Conservation (phyloP, 2,888 invertebrate species). For the Anoplius nigerrimus region DNA sequence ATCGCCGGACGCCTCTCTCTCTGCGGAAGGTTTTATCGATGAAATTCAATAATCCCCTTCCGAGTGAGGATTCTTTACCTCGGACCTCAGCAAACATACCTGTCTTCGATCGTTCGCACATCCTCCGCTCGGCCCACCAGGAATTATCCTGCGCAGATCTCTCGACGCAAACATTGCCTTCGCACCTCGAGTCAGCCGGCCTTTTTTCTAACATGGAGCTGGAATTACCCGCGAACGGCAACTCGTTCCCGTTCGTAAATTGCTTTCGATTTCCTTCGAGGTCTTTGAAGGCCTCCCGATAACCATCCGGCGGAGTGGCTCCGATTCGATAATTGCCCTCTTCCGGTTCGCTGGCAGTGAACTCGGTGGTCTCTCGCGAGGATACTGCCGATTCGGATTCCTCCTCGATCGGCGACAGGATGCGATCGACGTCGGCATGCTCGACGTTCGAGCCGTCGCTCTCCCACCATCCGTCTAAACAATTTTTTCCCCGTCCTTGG, state of each 20-base stretch:
- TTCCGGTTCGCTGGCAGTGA: slow-evolving; percentile 21
- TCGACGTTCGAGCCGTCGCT: slow-evolving; percentile 18
- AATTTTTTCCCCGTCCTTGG: background rate
- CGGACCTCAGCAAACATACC: background rate
- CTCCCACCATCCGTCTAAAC: slow-evolving; percentile 7
- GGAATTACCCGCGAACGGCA: background rate
- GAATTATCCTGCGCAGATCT: too few relatives aligned
- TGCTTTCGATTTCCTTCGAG: slow-evolving; percentile 20
- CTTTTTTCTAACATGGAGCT: too few relatives aligned
- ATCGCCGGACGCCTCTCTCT: slow-evolving; percentile 49
- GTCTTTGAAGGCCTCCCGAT: slow-evolving; percentile 25
- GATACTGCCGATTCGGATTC: slow-evolving; percentile 43
- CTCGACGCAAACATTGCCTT: too few relatives aligned
- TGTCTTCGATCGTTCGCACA: slow-evolving; percentile 5
- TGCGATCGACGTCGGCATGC: slow-evolving; percentile 28
- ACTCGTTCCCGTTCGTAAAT: background rate
- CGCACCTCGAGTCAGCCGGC: too few relatives aligned
- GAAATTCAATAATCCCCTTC: too few relatives aligned
- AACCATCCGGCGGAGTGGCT: slow-evolving; percentile 17
- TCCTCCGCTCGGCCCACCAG: background rate
- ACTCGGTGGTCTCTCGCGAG: slow-evolving; percentile 37
- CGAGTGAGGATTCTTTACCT: background rate
- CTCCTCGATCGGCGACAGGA: slow-evolving; percentile 51
- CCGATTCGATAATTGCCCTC: slow-evolving; percentile 9
- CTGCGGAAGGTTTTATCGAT: background rate